These are phyloP conservation scores for Phanerotoma sp. DNA, from an alignment of 2,888 invertebrate genomes.

Conservation along the genomic window DNA sequence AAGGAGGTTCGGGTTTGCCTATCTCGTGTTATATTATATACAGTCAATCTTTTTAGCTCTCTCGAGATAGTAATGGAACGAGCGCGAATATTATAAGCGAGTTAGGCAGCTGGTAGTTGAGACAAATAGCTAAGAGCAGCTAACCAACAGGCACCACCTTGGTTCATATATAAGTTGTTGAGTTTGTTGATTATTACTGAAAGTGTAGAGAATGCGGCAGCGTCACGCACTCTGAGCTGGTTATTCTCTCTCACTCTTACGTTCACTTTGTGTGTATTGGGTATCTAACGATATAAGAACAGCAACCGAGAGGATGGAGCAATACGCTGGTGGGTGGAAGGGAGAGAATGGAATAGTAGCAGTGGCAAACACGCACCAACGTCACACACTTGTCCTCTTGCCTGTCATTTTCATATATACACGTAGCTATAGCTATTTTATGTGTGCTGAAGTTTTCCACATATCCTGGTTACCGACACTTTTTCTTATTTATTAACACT, in stretches of 20 bases:
- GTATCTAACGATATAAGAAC: too few relatives aligned
- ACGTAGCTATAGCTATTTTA: too few relatives aligned
- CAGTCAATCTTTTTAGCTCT: too few relatives aligned
- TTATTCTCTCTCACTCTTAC: conserved; percentile 7
- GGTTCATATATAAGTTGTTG: conserved; percentile 33
- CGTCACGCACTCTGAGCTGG: conserved; percentile 30
- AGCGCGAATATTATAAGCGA: conserved; percentile 5
- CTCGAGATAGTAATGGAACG: conserved; percentile 13
- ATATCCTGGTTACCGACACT: too few relatives aligned
- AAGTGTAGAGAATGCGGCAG: conserved; percentile 40
- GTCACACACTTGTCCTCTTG: neutral
- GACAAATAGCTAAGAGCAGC: neutral
- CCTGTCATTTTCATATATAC: neutral
- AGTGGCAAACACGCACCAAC: neutral
- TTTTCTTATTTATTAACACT: too few relatives aligned
- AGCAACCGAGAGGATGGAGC: conserved; percentile 9
- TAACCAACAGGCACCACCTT: conserved; percentile 22
- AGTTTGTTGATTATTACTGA: conserved; percentile 39
- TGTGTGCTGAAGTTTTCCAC: too few relatives aligned
- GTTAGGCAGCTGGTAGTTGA: conserved; percentile 15
- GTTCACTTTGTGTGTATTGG: too few relatives aligned
- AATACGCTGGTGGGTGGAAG: conserved; percentile 2
- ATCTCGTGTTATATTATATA: conserved; percentile 16
- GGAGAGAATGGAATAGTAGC: neutral
- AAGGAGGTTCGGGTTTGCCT: conserved; percentile 43